Evolutionary conservation across 2,113 vertebrate genomes (phyloP).

Genomic region (Psilopsiagon aurifrons): DNA sequence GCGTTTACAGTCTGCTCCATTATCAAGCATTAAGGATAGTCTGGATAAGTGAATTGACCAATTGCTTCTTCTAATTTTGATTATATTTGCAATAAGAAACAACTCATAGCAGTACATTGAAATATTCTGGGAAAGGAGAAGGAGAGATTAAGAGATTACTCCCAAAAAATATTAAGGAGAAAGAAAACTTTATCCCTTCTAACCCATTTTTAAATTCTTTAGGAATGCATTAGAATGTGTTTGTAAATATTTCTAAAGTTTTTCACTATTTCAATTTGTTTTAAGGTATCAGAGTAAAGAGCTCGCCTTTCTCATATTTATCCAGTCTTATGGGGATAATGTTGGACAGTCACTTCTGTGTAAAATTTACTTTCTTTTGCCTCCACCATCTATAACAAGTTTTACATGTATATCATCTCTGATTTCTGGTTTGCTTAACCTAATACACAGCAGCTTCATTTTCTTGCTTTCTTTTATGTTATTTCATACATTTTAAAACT

Average conservation of each 20-base stretch:
- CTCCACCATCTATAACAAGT: background rate
- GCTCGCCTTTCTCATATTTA: background rate
- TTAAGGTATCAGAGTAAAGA: background rate
- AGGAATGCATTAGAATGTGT: background rate
- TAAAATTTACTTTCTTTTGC: background rate
- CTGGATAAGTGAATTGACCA: background rate
- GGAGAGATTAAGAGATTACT: background rate
- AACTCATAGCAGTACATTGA: background rate
- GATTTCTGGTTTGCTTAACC: background rate
- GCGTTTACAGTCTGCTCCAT: background rate
- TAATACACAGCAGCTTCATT: background rate
- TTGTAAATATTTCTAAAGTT: background rate
- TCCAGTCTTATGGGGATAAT: background rate
- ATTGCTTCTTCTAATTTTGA: background rate
- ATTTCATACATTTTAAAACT: background rate
- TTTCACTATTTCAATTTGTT: background rate
- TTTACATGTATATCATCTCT: background rate
- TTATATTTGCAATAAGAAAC: background rate
- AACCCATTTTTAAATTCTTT: background rate
- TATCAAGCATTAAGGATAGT: background rate
- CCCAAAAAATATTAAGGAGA: too few species aligned
- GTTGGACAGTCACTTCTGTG: background rate
- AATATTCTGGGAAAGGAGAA: background rate
- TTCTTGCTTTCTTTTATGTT: background rate
- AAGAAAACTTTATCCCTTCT: accelerated